Evolutionary conservation across 1,140 invertebrate species (phyloP).

Genomic region (Aphidius gifuensis): DNA sequence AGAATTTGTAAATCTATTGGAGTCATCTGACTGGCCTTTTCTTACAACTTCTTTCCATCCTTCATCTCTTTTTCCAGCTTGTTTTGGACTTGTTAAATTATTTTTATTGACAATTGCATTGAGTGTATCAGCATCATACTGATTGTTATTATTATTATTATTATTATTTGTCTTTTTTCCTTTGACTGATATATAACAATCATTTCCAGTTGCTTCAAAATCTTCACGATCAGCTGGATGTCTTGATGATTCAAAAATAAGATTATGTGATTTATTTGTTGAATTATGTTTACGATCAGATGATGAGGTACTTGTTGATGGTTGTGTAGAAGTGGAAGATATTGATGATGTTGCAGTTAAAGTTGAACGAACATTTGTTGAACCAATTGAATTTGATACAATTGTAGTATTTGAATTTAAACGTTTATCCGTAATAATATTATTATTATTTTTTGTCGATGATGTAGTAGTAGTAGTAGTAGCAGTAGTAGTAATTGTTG

Average conservation of each 20-base stretch:
- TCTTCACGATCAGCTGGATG: slow-evolving; percentile 67
- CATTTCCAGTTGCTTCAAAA: slow-evolving; percentile 67
- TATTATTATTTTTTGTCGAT: slow-evolving; percentile 2
- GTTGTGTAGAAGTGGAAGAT: slow-evolving; percentile 19
- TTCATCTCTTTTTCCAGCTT: slow-evolving; percentile 77
- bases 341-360: neutral
- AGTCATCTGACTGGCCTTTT: slow-evolving; percentile 60
- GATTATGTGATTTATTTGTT: slow-evolving; percentile 34
- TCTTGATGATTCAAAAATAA: slow-evolving; percentile 60
- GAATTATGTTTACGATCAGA: slow-evolving; percentile 50
- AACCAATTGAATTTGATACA: slow-evolving; percentile 24
- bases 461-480: neutral
- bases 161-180: slow-evolving; percentile 55
- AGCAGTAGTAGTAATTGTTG: neutral
- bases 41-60: slow-evolving; percentile 96
- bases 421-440: slow-evolving; percentile 34
- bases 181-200: slow-evolving; percentile 57
- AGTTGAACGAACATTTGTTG: slow-evolving; percentile 23
- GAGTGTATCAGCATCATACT: slow-evolving; percentile 50
- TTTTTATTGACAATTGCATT: slow-evolving; percentile 42
- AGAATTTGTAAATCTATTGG: slow-evolving; percentile 52
- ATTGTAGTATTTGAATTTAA: slow-evolving; percentile 21
- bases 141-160: slow-evolving; percentile 21
- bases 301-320: slow-evolving; percentile 27
- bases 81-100: slow-evolving; percentile 67